Evolutionary conservation across 2,113 vertebrate genomes (phyloP).

Genomic region (Cyprinus carpio): DNA sequence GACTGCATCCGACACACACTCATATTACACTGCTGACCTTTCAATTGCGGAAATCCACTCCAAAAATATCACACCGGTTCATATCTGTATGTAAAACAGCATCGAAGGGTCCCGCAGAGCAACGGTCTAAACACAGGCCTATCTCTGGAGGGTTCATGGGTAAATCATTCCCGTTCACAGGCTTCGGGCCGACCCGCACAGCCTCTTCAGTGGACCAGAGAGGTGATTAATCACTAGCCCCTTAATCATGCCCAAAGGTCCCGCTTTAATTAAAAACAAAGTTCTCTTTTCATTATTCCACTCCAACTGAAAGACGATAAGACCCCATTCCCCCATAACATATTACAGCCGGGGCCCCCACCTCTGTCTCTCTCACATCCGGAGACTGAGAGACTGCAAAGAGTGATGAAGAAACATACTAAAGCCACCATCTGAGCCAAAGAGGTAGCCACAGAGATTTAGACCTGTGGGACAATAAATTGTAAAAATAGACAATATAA

Average conservation of each 20-base stretch:
- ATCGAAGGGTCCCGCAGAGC: not conserved
- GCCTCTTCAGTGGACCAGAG: slow-evolving; percentile 50
- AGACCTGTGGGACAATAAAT: too few species aligned
- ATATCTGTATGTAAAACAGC: slow-evolving; percentile 10
- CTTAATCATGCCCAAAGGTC: slow-evolving; percentile 61
- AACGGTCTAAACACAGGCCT: not conserved
- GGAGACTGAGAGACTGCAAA: slow-evolving; percentile 15
- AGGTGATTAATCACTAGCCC: slow-evolving; percentile 60
- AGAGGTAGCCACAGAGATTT: not conserved
- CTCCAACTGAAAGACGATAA: slow-evolving; percentile 57
- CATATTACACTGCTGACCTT: slow-evolving; percentile 44
- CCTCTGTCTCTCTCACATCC: slow-evolving; percentile 10
- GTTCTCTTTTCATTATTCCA: slow-evolving; percentile 61
- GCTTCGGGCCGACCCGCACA: slow-evolving; percentile 39
- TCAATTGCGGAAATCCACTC: slow-evolving; percentile 55
- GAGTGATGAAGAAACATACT: slow-evolving; percentile 20
- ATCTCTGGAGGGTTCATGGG: slow-evolving; percentile 39
- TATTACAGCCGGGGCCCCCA: slow-evolving; percentile 16
- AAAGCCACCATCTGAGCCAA: not conserved
- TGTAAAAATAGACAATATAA: too few species aligned
- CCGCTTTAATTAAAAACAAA: slow-evolving; percentile 64
- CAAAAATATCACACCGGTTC: slow-evolving; percentile 35
- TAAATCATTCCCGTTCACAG: slow-evolving; percentile 38
- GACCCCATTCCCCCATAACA: slow-evolving; percentile 44
- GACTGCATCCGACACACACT: slow-evolving; percentile 14